Conservation (phyloP, 2,888 invertebrate genomes). For the Lottia scabra region DNA sequence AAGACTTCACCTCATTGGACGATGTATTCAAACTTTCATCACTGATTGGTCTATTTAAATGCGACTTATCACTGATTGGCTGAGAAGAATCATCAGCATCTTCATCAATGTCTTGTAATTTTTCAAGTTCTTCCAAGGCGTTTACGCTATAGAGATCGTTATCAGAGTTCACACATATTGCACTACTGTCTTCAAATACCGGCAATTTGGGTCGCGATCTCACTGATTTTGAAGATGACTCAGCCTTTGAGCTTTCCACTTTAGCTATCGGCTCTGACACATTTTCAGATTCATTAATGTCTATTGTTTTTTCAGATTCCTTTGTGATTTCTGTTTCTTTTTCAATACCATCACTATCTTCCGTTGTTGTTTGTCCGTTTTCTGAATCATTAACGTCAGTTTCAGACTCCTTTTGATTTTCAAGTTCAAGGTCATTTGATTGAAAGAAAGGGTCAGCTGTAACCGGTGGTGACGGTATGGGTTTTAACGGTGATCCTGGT, state of each 20-base stretch:
- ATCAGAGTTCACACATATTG: slow-evolving; percentile 13
- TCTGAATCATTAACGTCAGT: background rate
- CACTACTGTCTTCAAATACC: background rate
- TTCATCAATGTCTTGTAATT: slow-evolving; percentile 44
- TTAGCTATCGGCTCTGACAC: too few species aligned
- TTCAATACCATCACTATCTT: background rate
- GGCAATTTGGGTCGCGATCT: background rate
- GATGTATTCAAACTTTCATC: slow-evolving; percentile 29
- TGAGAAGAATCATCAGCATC: background rate
- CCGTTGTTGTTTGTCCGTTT: background rate
- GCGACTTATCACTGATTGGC: background rate
- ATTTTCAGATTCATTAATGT: background rate
- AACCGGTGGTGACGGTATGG: slow-evolving; percentile 20
- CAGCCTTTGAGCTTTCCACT: too few species aligned
- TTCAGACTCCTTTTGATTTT: background rate
- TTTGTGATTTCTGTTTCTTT: background rate
- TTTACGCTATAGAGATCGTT: slow-evolving; percentile 58
- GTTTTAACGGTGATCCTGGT: slow-evolving; percentile 23
- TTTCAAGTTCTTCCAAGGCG: slow-evolving; percentile 65
- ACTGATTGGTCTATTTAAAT: background rate
- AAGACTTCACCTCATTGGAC: slow-evolving; percentile 22
- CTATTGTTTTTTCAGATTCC: background rate
- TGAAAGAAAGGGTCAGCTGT: background rate
- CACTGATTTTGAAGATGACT: background rate
- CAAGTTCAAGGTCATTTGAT: background rate